phyloP scores from a whole-genome alignment of 2,888 invertebrate species.

The Archips xylosteana region DNA sequence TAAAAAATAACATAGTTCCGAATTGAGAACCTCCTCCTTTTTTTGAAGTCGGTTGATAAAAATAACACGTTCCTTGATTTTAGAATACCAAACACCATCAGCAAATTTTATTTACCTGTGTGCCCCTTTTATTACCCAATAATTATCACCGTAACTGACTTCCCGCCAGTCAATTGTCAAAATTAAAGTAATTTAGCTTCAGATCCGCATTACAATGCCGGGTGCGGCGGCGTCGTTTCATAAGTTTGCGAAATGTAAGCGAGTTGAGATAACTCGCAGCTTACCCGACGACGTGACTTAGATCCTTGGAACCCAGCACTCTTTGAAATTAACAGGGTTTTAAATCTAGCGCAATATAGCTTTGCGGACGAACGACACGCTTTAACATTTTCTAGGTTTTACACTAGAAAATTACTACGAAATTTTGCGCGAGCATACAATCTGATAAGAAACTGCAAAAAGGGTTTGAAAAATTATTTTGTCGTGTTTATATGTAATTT shows the following conservation, averaged over 20 bases:
- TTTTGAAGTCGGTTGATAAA: background rate
- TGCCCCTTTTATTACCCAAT: conserved; percentile 1
- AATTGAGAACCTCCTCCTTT: too few species aligned
- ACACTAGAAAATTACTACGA: background rate
- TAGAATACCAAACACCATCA: background rate
- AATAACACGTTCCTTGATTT: background rate
- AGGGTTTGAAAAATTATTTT: background rate
- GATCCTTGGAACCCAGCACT: conserved; percentile 20
- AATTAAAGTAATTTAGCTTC: conserved; percentile 38
- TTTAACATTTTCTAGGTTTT: conserved; percentile 1
- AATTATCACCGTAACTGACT: conserved; percentile 23
- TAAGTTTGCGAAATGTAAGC: conserved; percentile 37
- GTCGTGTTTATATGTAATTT: background rate
- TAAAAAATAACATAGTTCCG: too few species aligned
- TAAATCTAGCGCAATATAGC: conserved; percentile 26
- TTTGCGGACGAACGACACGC: conserved; percentile 16
- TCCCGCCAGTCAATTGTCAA: conserved; percentile 36
- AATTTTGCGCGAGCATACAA: background rate
- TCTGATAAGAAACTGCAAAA: background rate
- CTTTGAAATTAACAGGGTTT: conserved; percentile 42
- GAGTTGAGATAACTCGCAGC: conserved; percentile 41
- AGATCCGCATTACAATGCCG: conserved; percentile 38
- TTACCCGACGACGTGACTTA: conserved; percentile 39
- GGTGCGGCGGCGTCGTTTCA: conserved; percentile 31
- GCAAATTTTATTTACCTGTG: background rate